Base-by-base conservation (phyloP, 1,140 invertebrate genomes). In the Adelges cooleyi region DNA sequence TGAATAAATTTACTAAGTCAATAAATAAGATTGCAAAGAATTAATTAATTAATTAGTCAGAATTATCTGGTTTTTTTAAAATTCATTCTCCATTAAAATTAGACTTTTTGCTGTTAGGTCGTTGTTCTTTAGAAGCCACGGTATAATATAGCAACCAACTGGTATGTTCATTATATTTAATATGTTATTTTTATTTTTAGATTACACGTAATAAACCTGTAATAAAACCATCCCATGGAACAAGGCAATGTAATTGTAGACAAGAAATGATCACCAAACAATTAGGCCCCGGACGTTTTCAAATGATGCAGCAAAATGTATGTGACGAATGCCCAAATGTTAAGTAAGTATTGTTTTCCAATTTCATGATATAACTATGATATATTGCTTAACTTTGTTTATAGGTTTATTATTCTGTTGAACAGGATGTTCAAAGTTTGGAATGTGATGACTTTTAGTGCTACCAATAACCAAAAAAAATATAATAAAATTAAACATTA, bases 271-370 rank as follows among this genome's bases (percentile, higher is more conserved):
- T 95, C 2, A 98, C 96, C 0, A 80, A 90, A 56, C 95, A 95
- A 75, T 78, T 99, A 59, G 96, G 96, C 0, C 93, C 91, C n/a
- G 95, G 95, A 0, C 80, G 94, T 48, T 98, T 98, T 78, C 95
- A 98, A 79, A 99, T 99, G 95, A 95, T 90, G 73, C 96, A 99
- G 74, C 94, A 99, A 75, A 86, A 89, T 72, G 92, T 99, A 0
- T 99, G 97, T 80, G 95, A 98, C 77, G 95, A 99, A 73, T 99
- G 97, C 80, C 95, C 95, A 23, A 99, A 99, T 80, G 89, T 98
- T 2, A 92, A 91, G 82, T 84, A 74, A 74, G 74, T 71, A 18
- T 33, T 13, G 46, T 48, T 66, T 52, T 18, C 50, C 29, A 44
- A 27, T 10, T 59, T 50, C n/a, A 48, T 17, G 8, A 48, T 17